phyloP scores from a whole-genome alignment of 2,113 vertebrate genomes.

The Thryonomys swinderianus region DNA sequence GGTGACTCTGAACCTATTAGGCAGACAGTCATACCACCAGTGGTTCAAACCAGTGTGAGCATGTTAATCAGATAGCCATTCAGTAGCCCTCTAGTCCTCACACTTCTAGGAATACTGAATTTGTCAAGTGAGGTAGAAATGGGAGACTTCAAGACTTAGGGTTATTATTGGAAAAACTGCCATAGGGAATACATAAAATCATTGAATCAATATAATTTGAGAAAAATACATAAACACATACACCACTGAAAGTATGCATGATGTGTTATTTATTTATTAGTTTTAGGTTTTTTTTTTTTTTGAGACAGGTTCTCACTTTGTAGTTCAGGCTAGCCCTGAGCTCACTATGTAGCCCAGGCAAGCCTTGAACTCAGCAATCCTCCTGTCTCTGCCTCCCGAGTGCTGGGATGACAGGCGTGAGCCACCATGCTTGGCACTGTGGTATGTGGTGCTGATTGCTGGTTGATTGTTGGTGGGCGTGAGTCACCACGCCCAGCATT shows the following conservation, averaged over 20 bases:
- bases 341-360: too few species aligned
- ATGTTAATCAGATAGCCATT: not conserved
- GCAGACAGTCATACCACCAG: not conserved
- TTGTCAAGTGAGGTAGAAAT: not conserved
- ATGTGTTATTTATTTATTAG: not conserved
- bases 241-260: not conserved
- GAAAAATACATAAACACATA: not conserved
- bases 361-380: too few species aligned
- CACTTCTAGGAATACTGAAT: not conserved
- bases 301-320: too few species aligned
- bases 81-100: not conserved
- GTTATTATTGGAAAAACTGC: not conserved
- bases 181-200: not conserved
- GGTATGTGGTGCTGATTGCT: too few species aligned
- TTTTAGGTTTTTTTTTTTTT: too few species aligned
- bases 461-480: too few species aligned
- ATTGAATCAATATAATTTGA: slow-evolving; percentile 18
- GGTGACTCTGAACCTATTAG: not conserved
- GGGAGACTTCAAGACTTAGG: not conserved
- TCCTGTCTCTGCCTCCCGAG: too few species aligned
- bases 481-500: too few species aligned
- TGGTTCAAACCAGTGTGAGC: not conserved
- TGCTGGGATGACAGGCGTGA: too few species aligned
- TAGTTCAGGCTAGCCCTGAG: too few species aligned
- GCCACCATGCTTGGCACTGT: too few species aligned